These are phyloP conservation scores for Syrrhaptes paradoxus DNA, from an alignment of 2,113 vertebrate species.

Conservation along the genomic window DNA sequence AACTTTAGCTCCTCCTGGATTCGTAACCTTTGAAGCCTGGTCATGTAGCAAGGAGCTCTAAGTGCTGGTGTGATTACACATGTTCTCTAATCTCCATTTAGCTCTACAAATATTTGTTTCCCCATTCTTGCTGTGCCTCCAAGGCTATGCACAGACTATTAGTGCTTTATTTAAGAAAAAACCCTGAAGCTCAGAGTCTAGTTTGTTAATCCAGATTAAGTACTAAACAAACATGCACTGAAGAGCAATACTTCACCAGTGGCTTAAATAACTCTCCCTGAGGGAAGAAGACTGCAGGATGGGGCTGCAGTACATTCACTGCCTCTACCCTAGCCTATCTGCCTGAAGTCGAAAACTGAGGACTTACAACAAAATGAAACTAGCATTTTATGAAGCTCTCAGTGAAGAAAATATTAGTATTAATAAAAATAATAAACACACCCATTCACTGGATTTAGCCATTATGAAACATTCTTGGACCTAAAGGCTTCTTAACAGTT, in stretches of 20 bases:
- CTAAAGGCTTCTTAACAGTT: background rate
- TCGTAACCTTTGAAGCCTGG: background rate
- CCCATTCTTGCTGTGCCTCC: background rate
- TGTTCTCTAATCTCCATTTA: background rate
- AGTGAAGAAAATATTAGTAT: background rate
- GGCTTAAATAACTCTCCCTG: background rate
- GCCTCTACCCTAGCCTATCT: background rate
- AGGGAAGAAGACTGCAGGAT: background rate
- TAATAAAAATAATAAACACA: background rate
- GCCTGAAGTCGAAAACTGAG: background rate
- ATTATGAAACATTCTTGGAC: background rate
- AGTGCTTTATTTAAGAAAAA: background rate
- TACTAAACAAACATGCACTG: background rate
- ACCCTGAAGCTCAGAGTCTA: background rate
- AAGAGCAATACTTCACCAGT: background rate
- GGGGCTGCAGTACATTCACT: background rate
- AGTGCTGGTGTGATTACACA: rapidly evolving
- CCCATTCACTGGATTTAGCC: background rate
- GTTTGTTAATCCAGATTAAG: background rate
- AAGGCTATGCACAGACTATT: background rate
- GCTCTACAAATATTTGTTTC: background rate
- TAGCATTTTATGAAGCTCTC: background rate
- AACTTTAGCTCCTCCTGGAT: background rate
- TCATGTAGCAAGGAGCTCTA: background rate
- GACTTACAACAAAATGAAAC: background rate